phyloP scores from a whole-genome alignment of 1,140 invertebrate genomes.

The Drusus annulatus region DNA sequence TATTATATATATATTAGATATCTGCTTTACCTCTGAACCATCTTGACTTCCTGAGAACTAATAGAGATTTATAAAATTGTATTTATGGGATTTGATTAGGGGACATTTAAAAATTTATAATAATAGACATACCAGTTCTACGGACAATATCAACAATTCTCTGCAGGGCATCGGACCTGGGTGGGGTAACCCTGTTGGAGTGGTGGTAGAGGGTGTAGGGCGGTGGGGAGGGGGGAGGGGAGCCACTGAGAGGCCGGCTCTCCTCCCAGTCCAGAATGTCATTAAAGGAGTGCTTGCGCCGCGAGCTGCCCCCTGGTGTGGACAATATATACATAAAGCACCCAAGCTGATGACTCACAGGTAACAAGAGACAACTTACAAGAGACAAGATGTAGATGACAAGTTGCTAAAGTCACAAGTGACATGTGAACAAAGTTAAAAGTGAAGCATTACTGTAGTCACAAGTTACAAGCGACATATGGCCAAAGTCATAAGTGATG shows the following conservation, averaged over 20 bases:
- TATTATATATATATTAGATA: no score
- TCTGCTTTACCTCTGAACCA: no score
- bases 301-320: constrained; percentile 62
- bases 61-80: no score
- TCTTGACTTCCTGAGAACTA: no score
- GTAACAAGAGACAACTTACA: no score
- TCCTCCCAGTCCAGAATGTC: constrained; percentile 81
- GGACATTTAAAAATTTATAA: constrained; percentile 40
- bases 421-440: no score
- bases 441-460: no score
- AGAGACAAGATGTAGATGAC: no score
- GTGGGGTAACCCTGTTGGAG: constrained; percentile 54
- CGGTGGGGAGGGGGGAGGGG: constrained; percentile 67
- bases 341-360: background rate
- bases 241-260: constrained; percentile 73
- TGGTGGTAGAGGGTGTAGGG: constrained; percentile 64
- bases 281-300: constrained; percentile 83
- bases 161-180: constrained; percentile 80
- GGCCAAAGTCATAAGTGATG: no score
- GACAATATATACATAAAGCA: background rate
- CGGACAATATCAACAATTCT: constrained; percentile 86
- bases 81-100: no score
- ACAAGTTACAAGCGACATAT: no score
- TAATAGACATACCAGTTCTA: constrained; percentile 74
- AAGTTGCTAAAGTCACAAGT: no score